Percentiles rank a stretch among this genome's conserved stretches.
These are phyloP conservation scores for Montipora capricornis DNA, from an alignment of 64 coral and sea anemone genomes.

Conservation along the genomic window DNA sequence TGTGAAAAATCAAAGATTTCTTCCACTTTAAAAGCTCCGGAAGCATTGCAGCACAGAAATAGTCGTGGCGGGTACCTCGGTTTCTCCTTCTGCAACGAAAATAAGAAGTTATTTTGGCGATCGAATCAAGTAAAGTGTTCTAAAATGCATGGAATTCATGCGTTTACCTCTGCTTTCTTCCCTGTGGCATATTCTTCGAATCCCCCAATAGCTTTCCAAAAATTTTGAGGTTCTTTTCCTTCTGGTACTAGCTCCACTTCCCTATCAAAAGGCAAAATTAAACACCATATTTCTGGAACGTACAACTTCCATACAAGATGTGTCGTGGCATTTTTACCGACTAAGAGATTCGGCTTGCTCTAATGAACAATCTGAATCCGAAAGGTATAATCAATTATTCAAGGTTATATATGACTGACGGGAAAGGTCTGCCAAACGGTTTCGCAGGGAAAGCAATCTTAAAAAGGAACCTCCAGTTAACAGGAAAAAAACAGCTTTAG, in stretches of 20 bases:
- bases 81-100: conserved; percentile 74
- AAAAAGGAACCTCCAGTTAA: too few relatives aligned
- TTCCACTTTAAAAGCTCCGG: conserved; percentile 88
- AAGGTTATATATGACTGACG: too few relatives aligned
- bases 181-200: conserved; percentile 79
- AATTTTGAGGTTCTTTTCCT: conserved; percentile 62
- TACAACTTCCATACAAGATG: too few relatives aligned
- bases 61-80: conserved; percentile 88
- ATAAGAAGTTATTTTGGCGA: neutral
- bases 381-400: too few relatives aligned
- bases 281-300: too few relatives aligned
- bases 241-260: conserved; percentile 74
- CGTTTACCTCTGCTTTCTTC: conserved; percentile 77
- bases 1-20: conserved; percentile 93
- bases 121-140: too few relatives aligned
- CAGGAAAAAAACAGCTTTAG: too few relatives aligned
- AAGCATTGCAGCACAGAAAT: conserved; percentile 92
- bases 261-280: neutral
- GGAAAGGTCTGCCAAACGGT: too few relatives aligned
- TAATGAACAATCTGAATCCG: too few relatives aligned
- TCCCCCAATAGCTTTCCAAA: conserved; percentile 91
- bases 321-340: too few relatives aligned
- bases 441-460: too few relatives aligned
- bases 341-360: too few relatives aligned
- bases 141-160: neutral